A percentile compares a stretch with the other conserved stretches of the same genome.
Conservation (phyloP, 2,113 vertebrate species). For the Notarius lentiginosus region DNA sequence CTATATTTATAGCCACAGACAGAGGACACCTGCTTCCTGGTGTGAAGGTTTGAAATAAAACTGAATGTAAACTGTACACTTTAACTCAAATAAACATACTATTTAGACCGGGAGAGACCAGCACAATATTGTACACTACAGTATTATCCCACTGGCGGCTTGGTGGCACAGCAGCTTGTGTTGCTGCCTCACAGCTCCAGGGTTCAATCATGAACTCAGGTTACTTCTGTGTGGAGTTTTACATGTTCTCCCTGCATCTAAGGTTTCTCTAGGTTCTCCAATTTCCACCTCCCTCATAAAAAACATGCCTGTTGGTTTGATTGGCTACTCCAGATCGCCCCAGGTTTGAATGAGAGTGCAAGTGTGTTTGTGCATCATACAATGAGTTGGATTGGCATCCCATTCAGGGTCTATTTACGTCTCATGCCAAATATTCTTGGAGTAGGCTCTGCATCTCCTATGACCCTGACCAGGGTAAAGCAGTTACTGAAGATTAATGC, state of each 20-base stretch:
- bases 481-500: neutral
- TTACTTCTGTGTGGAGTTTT: neutral
- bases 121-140: neutral
- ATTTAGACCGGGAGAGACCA: neutral
- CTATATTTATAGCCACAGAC: conserved; percentile 65
- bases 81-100: neutral
- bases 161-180: neutral
- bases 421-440: neutral
- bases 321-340: neutral
- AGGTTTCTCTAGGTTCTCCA: neutral
- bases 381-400: neutral
- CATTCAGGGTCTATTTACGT: neutral
- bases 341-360: neutral
- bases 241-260: neutral
- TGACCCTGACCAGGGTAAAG: neutral
- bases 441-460: neutral
- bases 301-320: neutral
- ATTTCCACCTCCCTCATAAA: neutral
- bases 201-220: neutral
- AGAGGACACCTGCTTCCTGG: conserved; percentile 70
- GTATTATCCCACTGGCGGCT: neutral
- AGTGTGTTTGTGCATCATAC: neutral
- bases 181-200: neutral
- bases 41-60: conserved; percentile 59
- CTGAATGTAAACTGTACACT: neutral